Conservation (phyloP, 2,888 invertebrate genomes). For the Acleris sparsana region DNA sequence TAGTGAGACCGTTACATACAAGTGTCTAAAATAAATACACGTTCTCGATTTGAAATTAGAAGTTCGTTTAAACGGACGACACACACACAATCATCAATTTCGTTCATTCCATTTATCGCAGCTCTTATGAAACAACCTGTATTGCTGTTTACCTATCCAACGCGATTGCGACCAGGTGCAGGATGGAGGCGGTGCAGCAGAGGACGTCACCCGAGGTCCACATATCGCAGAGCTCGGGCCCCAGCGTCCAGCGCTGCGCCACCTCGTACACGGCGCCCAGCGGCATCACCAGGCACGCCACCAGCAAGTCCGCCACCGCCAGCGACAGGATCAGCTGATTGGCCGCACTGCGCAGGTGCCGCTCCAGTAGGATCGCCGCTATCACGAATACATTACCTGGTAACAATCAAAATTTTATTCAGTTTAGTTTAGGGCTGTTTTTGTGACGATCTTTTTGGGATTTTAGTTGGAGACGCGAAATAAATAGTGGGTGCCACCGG, state of each 20-base stretch:
- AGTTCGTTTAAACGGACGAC: too few relatives aligned
- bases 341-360: constrained; percentile 93
- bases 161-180: constrained; percentile 92
- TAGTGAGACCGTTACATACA: too few relatives aligned
- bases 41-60: too few relatives aligned
- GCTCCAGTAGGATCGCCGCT: constrained; percentile 94
- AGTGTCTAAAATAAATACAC: too few relatives aligned
- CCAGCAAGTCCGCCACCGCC: constrained; percentile 95
- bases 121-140: too few relatives aligned
- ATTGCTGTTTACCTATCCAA: constrained; percentile 89
- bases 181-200: constrained; percentile 93
- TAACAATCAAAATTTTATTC: constrained; percentile 11
- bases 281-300: constrained; percentile 92
- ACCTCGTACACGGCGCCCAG: constrained; percentile 91
- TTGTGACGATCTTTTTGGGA: too few relatives aligned
- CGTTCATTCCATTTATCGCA: too few relatives aligned
- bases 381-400: constrained; percentile 97
- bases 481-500: too few relatives aligned
- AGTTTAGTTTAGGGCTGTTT: neutral
- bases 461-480: too few relatives aligned
- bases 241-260: constrained; percentile 92
- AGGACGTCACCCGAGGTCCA: constrained; percentile 97
- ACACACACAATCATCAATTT: too few relatives aligned
- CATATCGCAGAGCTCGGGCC: constrained; percentile 95
- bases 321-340: constrained; percentile 95